Evolutionary conservation across 2,113 vertebrate species (phyloP).

Genomic region (Chionis minor): DNA sequence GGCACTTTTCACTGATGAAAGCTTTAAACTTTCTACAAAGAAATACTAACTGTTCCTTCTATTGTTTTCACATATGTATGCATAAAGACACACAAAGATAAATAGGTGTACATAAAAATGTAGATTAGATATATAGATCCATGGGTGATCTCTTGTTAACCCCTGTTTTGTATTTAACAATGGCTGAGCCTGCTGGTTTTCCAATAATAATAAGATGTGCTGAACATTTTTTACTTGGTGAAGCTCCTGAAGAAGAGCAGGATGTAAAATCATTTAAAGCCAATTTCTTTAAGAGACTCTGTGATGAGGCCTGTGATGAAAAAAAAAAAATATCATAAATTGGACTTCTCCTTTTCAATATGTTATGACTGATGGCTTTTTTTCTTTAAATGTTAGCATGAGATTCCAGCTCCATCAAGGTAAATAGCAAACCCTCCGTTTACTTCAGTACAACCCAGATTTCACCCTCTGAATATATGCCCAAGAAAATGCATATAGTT

Average conservation of each 20-base stretch:
- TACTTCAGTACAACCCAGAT: not conserved
- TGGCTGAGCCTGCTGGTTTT: not conserved
- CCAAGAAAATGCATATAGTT: not conserved
- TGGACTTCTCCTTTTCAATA: not conserved
- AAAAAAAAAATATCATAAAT: not conserved
- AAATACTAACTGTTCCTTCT: not conserved
- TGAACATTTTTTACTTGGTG: not conserved
- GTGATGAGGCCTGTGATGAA: not conserved
- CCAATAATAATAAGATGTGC: not conserved
- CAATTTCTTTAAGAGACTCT: not conserved
- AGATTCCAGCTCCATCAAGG: not conserved
- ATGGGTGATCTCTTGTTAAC: not conserved
- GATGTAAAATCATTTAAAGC: not conserved
- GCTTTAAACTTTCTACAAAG: not conserved
- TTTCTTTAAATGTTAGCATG: not conserved
- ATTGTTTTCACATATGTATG: not conserved
- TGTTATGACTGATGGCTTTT: not conserved
- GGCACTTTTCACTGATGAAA: not conserved
- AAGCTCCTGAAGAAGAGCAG: not conserved
- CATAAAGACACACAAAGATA: not conserved
- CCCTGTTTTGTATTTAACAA: not conserved
- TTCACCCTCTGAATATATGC: not conserved
- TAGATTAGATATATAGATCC: constrained; percentile 31
- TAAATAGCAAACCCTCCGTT: not conserved
- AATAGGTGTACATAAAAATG: constrained; percentile 35